A percentile compares a stretch with the other conserved stretches of the same genome.
Conservation (phyloP, 2,888 invertebrate genomes). For the Amblyjoppa proteus region DNA sequence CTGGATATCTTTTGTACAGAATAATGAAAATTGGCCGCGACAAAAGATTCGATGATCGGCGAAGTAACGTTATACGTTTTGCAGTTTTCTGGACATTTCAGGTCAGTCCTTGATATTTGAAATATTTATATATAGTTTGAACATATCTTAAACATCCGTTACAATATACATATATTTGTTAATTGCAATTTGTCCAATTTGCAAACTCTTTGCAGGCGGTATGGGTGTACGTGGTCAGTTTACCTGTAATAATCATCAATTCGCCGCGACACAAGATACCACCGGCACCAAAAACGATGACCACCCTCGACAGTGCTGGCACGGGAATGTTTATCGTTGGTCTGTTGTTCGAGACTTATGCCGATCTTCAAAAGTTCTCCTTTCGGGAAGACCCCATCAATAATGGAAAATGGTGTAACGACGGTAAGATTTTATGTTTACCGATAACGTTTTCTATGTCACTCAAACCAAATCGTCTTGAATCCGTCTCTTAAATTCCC, state of each 20-base stretch:
- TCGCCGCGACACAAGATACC: slow-evolving; percentile 92
- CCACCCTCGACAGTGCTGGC: slow-evolving; percentile 94
- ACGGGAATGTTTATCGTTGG: slow-evolving; percentile 94
- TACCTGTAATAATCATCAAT: slow-evolving; percentile 96
- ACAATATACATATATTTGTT: too few species aligned
- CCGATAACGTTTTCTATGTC: too few species aligned
- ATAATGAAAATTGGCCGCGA: slow-evolving; percentile 96
- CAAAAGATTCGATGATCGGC: slow-evolving; percentile 95
- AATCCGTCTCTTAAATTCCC: too few species aligned
- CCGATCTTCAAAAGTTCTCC: slow-evolving; percentile 96
- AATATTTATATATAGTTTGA: too few species aligned
- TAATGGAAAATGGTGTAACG: slow-evolving; percentile 97
- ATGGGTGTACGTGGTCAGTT: slow-evolving; percentile 96
- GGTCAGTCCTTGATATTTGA: slow-evolving; percentile 84
- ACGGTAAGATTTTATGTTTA: slow-evolving; percentile 86
- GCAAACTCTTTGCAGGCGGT: slow-evolving; percentile 89
- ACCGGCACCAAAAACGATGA: slow-evolving; percentile 94
- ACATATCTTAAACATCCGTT: too few species aligned
- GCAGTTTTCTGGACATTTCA: slow-evolving; percentile 98
- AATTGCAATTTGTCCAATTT: background rate
- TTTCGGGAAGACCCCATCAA: slow-evolving; percentile 95
- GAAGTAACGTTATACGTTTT: slow-evolving; percentile 94
- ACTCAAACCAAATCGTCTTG: too few species aligned
- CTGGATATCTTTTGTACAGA: slow-evolving; percentile 95
- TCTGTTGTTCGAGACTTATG: slow-evolving; percentile 94